Percentiles rank a stretch among this genome's conserved stretches.
phyloP scores from a whole-genome alignment of 2,888 invertebrate species.

The Sclerodermus sp. region DNA sequence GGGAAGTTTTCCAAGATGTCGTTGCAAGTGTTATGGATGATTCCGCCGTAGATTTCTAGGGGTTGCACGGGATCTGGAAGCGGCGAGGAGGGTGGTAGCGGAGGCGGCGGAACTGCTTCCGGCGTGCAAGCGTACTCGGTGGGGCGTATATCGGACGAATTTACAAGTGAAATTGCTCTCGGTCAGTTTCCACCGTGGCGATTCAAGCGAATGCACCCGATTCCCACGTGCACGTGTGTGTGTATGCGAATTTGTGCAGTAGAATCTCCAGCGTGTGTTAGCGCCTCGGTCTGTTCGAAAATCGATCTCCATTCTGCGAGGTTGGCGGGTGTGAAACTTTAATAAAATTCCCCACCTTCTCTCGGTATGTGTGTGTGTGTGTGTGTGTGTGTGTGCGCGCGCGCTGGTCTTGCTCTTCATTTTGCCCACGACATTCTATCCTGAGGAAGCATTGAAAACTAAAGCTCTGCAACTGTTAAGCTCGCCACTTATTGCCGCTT shows the following conservation, averaged over 20 bases:
- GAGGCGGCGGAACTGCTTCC: conserved; percentile 1
- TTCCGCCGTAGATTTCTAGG: too few relatives aligned
- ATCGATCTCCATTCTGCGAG: conserved; percentile 19
- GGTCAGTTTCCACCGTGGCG: conserved; percentile 22
- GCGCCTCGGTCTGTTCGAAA: conserved; percentile 17
- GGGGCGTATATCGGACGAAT: conserved; percentile 22
- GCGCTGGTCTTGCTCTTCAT: too few relatives aligned
- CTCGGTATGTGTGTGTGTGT: too few relatives aligned
- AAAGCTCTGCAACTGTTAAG: too few relatives aligned
- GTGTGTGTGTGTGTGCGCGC: too few relatives aligned
- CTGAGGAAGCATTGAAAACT: too few relatives aligned
- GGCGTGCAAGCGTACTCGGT: conserved; percentile 11
- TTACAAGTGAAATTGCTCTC: conserved; percentile 40
- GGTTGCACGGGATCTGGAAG: conserved; percentile 28
- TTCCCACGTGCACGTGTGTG: background rate
- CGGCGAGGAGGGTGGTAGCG: background rate
- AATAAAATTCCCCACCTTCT: conserved; percentile 24
- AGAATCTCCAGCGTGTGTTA: background rate
- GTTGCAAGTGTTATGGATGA: too few relatives aligned
- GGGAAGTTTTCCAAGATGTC: too few relatives aligned
- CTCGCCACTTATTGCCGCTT: too few relatives aligned
- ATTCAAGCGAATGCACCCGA: conserved; percentile 11
- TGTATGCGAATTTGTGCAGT: background rate
- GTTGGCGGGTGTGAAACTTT: conserved; percentile 25
- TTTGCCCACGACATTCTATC: too few relatives aligned